Base-by-base conservation (phyloP, 2,113 vertebrate genomes). In the Malurus elegans region DNA sequence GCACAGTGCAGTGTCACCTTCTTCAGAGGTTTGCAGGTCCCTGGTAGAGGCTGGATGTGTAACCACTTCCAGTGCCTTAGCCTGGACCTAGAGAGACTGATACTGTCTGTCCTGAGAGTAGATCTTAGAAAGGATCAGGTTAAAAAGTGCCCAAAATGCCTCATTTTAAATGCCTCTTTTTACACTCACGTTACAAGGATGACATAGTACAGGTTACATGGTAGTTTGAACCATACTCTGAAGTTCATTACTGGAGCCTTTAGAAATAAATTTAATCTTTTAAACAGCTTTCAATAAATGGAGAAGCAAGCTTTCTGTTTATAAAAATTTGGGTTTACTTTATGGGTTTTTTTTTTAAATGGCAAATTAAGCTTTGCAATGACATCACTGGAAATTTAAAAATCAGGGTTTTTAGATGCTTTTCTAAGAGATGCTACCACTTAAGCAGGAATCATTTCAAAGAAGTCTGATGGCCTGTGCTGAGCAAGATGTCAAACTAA, bases 401-500 rank as follows among this genome's bases (percentile, higher is more conserved):
- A 51, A 54, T 79, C 10, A 40, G 69, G 48, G 20, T 29, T 88
- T 91, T 80, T 74, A 67, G 28, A 42, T 74, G 24, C 17, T 70
- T 83, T 86, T 71, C 36, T 74, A 78, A 53, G 50, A 80, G 38
- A 60, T 38, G 34, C 42, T 58, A 19, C 82, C 17, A 36, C 44
- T 78, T 67, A 80, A 81, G 44, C 29, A 83, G 51, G 47, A 92
- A 64, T 86, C 14, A 36, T 91, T 62, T 78, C 5, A 3, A 23
- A 57, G 58, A 92, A 74, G 31, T 81, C 51, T 79, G 64, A 40
- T 91, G 51, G 53, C 70, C 51, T 79, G 40, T 10, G 2, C 26
- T 84, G 60, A 88, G 53, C 64, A 72, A 80, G 61, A 83, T 83
- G 82, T 93, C 91, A 93, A 66, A 88, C 51, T 80, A 64, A 86